Base-by-base conservation (phyloP, 2,113 vertebrate species). In the Athene cunicularia region DNA sequence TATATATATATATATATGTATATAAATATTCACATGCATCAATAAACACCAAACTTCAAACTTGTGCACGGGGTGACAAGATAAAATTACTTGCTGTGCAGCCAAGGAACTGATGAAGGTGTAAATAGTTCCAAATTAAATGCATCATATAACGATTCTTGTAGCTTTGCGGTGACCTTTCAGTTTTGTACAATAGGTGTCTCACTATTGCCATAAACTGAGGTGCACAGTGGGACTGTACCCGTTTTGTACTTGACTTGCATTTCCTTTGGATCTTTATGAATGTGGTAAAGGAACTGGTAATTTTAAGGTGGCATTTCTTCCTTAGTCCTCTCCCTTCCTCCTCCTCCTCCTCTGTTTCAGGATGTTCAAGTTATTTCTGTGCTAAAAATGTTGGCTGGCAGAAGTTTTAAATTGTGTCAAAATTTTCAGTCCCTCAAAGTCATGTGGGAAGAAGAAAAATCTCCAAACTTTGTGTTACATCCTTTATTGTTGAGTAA, bases 121-220 rank as follows among this genome's bases (percentile, higher is more conserved):
- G 27, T 56, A 37, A 80, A 50, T 22, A 67, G 18, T 24, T 60
- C 20, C 14, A 71, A n/a, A 75, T 53, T 9, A 79, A 79, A 52
- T 21, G 6, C 23, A 39, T 52, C 16, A 6, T 50, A 26, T 18
- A 67, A 21, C 28, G 84, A 8, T 47, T 63, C 19, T 66, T 50
- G 32, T 62, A 5, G 23, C 49, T 91, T 77, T 66, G 35, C 68
- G 84, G 64, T 73, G 83, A 87, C 76, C 80, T 94, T 93, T 96
- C 90, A 52, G 15, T 35, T 89, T 76, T 90, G 96, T 79, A 71
- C 93, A 89, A 95, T 96, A 96, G 96, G 95, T 96, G 97, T 97
- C 96, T 97, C 95, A 96, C 96, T 97, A 45, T 89, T 89, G 96
- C 93, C 66, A 80, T 66, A 53, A 70, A 93, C 49, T 26, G 76